These are phyloP conservation scores for Diaphora mendica DNA, from an alignment of 2,888 invertebrate species.

Conservation along the genomic window DNA sequence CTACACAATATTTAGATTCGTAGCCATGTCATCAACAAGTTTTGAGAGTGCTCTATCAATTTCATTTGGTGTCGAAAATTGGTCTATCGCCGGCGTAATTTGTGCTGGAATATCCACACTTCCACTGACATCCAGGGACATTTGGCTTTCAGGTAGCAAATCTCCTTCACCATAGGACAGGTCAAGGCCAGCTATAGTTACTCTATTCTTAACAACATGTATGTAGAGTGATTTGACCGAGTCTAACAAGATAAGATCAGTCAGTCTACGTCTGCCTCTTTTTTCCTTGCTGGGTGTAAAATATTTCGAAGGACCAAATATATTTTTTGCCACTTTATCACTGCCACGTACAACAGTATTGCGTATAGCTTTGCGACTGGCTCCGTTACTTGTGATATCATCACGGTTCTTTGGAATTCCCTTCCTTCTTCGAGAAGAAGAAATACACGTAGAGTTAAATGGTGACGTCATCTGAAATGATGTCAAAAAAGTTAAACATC, in stretches of 20 bases:
- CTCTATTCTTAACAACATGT: slow-evolving; percentile 82
- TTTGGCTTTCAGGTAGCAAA: slow-evolving; percentile 77
- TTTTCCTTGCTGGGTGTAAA: slow-evolving; percentile 90
- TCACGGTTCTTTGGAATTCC: slow-evolving; percentile 79
- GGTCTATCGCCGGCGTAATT: slow-evolving; percentile 66
- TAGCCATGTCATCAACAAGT: slow-evolving; percentile 66
- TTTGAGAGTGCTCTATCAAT: slow-evolving; percentile 68
- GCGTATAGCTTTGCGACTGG: slow-evolving; percentile 62
- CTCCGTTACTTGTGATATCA: slow-evolving; percentile 57
- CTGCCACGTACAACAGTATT: slow-evolving; percentile 85
- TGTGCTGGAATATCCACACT: slow-evolving; percentile 53
- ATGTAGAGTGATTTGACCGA: slow-evolving; percentile 81
- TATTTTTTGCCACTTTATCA: slow-evolving; percentile 92
- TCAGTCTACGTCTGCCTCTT: slow-evolving; percentile 86
- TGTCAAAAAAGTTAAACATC: not conserved
- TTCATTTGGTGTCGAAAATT: slow-evolving; percentile 61
- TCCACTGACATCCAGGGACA: slow-evolving; percentile 47
- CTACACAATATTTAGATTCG: too few relatives aligned
- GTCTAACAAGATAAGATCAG: slow-evolving; percentile 63
- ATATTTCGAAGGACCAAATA: slow-evolving; percentile 94
- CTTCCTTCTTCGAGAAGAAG: slow-evolving; percentile 80
- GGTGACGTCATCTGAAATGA: slow-evolving; percentile 80
- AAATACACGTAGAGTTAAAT: slow-evolving; percentile 79
- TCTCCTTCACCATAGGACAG: slow-evolving; percentile 69
- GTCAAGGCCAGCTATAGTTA: slow-evolving; percentile 64